Conservation (phyloP, 2,113 vertebrate genomes). For the crab-eating macaque (Macaca fascicularis) region DNA sequence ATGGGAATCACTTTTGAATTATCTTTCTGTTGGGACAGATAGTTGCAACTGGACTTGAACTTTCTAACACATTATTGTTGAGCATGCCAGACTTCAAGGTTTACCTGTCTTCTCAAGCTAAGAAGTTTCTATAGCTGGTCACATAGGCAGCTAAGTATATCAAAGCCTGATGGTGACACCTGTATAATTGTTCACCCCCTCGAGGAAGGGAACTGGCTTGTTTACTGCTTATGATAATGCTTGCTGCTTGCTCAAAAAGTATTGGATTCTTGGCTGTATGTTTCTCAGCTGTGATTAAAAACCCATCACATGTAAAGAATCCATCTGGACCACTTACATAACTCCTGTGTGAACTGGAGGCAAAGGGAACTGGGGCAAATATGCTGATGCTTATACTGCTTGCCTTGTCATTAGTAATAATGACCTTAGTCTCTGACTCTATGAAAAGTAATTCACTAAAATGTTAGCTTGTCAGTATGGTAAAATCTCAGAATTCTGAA, state of each 20-base stretch:
- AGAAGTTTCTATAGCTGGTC: neutral
- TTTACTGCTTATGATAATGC: neutral
- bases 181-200: too few relatives aligned
- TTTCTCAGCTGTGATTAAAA: neutral
- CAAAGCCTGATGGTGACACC: too few relatives aligned
- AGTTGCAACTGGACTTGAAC: too few relatives aligned
- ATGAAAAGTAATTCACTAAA: neutral
- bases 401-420: neutral
- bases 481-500: neutral
- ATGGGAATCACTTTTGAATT: neutral
- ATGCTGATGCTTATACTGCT: neutral
- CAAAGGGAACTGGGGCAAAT: neutral
- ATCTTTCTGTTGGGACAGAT: neutral
- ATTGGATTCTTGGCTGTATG: neutral
- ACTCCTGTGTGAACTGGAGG: neutral
- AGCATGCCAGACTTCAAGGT: neutral
- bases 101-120: neutral
- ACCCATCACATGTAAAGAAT: neutral
- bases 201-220: accelerated
- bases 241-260: neutral
- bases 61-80: too few relatives aligned
- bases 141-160: neutral
- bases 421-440: neutral
- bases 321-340: neutral
- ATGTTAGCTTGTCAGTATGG: neutral